These are phyloP conservation scores for Cyanoderma ruficeps DNA, from an alignment of 2,113 vertebrate genomes.

Conservation along the genomic window DNA sequence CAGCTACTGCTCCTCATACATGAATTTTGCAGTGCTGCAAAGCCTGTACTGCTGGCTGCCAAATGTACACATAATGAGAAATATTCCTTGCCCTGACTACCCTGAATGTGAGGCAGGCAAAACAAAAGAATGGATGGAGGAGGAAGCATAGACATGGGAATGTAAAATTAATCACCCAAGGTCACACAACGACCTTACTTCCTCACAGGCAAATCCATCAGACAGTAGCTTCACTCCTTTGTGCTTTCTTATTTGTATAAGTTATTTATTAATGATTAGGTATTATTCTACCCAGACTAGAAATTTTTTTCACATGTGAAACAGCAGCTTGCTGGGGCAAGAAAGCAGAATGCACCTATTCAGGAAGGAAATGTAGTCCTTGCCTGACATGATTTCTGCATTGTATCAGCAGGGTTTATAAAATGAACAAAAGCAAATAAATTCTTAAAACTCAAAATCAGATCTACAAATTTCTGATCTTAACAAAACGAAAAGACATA, in stretches of 20 bases:
- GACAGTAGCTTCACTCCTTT: neutral
- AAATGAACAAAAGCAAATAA: neutral
- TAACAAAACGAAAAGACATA: neutral
- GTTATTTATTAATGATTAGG: conserved; percentile 2
- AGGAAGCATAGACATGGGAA: neutral
- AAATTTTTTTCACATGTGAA: neutral
- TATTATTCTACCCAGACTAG: neutral
- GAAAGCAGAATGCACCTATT: neutral
- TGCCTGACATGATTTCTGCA: neutral
- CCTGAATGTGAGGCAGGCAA: neutral
- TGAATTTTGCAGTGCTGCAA: neutral
- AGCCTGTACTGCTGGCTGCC: neutral
- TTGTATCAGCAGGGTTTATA: neutral
- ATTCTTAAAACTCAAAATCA: neutral
- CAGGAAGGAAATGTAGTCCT: neutral
- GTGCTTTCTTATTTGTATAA: neutral
- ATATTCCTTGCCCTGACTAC: neutral
- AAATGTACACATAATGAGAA: neutral
- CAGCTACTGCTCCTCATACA: neutral
- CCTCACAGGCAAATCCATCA: conserved; percentile 12
- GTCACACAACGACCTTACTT: neutral
- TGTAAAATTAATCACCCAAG: conserved; percentile 45
- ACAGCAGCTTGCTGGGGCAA: neutral
- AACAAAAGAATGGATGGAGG: neutral
- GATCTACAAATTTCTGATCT: neutral